Conservation (phyloP, 2,113 vertebrate genomes). For the Myrmophylax atrothorax region DNA sequence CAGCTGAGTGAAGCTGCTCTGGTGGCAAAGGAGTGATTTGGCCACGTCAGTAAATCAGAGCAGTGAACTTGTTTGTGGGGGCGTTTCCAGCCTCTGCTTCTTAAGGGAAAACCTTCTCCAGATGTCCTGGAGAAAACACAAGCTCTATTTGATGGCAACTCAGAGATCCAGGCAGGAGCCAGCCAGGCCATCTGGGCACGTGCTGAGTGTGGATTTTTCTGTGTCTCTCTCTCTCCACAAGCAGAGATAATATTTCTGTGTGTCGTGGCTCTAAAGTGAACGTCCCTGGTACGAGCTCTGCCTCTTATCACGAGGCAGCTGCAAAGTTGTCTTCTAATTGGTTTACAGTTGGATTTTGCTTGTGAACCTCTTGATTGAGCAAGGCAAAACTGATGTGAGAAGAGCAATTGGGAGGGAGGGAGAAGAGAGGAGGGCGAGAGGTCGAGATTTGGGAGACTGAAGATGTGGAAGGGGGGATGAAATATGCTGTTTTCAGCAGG, state of each 20-base stretch:
- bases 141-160: accelerated
- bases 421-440: neutral
- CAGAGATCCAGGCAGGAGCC: neutral
- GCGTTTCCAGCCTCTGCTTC: neutral
- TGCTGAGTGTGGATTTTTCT: neutral
- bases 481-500: neutral
- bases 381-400: neutral
- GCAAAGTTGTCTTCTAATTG: conserved; percentile 30
- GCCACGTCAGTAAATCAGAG: neutral
- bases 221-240: accelerated
- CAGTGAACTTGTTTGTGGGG: neutral
- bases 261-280: neutral
- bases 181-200: neutral
- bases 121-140: neutral
- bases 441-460: neutral
- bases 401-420: neutral
- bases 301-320: neutral
- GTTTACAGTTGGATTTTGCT: conserved; percentile 18
- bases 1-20: neutral
- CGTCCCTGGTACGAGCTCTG: neutral
- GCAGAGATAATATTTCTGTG: neutral
- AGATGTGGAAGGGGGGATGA: neutral
- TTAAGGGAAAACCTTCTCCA: neutral
- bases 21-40: neutral
- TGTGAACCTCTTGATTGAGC: neutral